These are phyloP conservation scores for Microchrysa polita DNA, from an alignment of 2,888 invertebrate genomes.

Conservation along the genomic window DNA sequence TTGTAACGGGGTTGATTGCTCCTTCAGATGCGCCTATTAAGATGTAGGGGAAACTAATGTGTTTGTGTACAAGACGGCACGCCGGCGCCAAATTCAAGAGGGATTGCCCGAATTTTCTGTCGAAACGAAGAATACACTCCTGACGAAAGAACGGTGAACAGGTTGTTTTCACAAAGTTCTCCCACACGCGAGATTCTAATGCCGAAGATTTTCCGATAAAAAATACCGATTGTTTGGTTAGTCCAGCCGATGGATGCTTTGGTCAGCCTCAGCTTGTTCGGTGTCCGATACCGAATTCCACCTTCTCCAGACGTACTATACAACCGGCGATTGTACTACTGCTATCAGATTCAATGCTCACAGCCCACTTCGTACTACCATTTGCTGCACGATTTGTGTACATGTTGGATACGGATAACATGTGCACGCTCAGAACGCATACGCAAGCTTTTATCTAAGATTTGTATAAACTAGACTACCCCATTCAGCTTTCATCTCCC, in stretches of 20 bases:
- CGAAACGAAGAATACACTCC: not conserved
- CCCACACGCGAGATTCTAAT: conserved; percentile 1
- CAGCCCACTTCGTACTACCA: not conserved
- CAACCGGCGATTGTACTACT: not conserved
- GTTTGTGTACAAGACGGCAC: conserved; percentile 13
- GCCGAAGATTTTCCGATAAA: not conserved
- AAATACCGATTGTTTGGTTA: conserved; percentile 5
- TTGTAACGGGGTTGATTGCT: conserved; percentile 2
- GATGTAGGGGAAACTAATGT: not conserved
- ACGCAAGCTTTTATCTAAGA: conserved; percentile 25
- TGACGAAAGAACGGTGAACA: conserved; percentile 21
- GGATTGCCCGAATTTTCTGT: not conserved
- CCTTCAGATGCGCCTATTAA: not conserved
- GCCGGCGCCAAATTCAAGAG: conserved; percentile 23
- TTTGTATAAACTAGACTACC: not conserved
- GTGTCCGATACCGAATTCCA: conserved; percentile 24
- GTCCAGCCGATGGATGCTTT: conserved; percentile 2
- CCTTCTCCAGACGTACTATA: conserved; percentile 33
- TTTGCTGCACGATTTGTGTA: not conserved
- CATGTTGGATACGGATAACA: not conserved
- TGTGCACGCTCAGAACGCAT: not conserved
- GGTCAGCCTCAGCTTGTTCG: conserved; percentile 8
- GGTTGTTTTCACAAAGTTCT: conserved; percentile 26
- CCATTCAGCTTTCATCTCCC: not conserved
- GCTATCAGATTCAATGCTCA: not conserved